These are phyloP conservation scores for Telenomus remus DNA, from an alignment of 1,140 invertebrate species.

Conservation along the genomic window DNA sequence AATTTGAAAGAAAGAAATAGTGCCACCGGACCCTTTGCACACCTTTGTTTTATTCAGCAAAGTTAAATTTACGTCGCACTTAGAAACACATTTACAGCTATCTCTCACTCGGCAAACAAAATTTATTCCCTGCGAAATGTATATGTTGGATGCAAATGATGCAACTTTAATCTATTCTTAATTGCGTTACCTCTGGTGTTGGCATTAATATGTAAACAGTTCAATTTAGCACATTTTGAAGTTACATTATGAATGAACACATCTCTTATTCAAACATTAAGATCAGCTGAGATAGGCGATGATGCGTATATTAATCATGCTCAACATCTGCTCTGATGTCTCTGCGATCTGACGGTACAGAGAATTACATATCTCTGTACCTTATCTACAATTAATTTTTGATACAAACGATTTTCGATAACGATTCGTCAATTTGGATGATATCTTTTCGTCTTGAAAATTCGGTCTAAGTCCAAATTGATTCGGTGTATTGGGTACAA, in stretches of 20 bases:
- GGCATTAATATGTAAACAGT: constrained; percentile 30
- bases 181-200: not conserved
- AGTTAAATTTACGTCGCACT: too few relatives aligned
- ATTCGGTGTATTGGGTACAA: not conserved
- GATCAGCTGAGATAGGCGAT: constrained; percentile 24
- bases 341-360: constrained; percentile 8
- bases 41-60: too few relatives aligned
- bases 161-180: constrained; percentile 5
- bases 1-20: too few relatives aligned
- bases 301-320: constrained; percentile 43
- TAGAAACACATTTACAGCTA: too few relatives aligned
- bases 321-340: constrained; percentile 26
- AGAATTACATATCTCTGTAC: too few relatives aligned
- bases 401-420: not conserved
- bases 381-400: constrained; percentile 2
- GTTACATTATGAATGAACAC: constrained; percentile 31
- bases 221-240: constrained; percentile 31
- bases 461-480: not conserved
- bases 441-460: not conserved
- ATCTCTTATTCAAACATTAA: constrained; percentile 28
- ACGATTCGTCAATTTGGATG: not conserved
- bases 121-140: too few relatives aligned
- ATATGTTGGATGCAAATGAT: too few relatives aligned
- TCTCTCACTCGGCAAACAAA: too few relatives aligned
- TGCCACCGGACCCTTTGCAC: too few relatives aligned